phyloP scores from a whole-genome alignment of 2,797 vertebrate genomes.

The Tamandua tetradactyla region DNA sequence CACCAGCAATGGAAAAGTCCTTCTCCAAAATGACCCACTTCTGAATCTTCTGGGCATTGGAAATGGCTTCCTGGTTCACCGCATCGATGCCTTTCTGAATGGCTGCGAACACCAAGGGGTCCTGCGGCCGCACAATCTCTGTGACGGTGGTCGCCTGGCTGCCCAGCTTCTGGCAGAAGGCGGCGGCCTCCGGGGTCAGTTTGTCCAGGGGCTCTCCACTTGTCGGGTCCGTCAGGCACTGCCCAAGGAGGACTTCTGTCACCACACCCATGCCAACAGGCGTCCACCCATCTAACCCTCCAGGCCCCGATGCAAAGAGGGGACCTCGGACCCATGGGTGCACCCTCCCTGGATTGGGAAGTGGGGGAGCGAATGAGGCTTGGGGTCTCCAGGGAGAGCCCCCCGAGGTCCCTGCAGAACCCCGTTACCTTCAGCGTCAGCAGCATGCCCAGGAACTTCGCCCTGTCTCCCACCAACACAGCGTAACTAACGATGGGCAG shows the following conservation, averaged over 20 bases:
- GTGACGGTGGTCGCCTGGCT: constrained; percentile 89
- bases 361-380: too few species aligned
- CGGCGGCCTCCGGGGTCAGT: constrained; percentile 86
- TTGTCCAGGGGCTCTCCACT: constrained; percentile 89
- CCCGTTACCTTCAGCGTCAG: constrained; percentile 92
- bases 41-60: constrained; percentile 93
- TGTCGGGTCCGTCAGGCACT: constrained; percentile 88
- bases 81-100: constrained; percentile 91
- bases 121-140: constrained; percentile 86
- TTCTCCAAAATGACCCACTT: constrained; percentile 92
- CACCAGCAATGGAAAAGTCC: constrained; percentile 91
- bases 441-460: constrained; percentile 93
- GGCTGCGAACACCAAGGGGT: constrained; percentile 85
- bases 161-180: constrained; percentile 89
- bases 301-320: rapidly evolving
- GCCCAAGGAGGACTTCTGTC: not conserved
- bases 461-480: constrained; percentile 94
- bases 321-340: rapidly evolving
- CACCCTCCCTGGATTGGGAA: not conserved
- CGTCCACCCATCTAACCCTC: not conserved
- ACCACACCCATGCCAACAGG: not conserved
- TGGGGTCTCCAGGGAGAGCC: too few species aligned
- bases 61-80: constrained; percentile 88
- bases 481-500: constrained; percentile 94
- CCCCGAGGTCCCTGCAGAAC: not conserved